phyloP scores from a whole-genome alignment of 1,140 invertebrate species.

The Tyrophagus putrescentiae region DNA sequence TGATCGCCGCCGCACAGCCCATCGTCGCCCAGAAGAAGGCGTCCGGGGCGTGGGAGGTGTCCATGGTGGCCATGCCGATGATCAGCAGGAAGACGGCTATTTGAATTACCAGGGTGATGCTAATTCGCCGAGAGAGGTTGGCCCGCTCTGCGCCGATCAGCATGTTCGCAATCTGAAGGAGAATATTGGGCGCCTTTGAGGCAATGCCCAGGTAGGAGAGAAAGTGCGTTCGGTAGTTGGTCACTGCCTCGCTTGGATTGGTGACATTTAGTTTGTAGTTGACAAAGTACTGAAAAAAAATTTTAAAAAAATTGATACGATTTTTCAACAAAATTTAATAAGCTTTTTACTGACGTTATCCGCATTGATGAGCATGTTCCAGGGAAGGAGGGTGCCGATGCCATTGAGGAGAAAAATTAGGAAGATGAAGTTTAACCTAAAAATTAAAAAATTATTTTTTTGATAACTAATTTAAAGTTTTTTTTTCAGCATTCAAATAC shows the following conservation, averaged over 20 bases:
- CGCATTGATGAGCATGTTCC: slow-evolving; percentile 98
- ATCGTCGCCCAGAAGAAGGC: slow-evolving; percentile 83
- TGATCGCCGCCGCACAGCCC: slow-evolving; percentile 65
- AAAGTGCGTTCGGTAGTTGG: slow-evolving; percentile 15
- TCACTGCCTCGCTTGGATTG: not conserved
- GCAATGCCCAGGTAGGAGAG: slow-evolving; percentile 18
- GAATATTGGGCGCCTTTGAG: slow-evolving; percentile 20
- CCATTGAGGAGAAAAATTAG: slow-evolving; percentile 82
- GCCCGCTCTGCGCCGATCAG: slow-evolving; percentile 22
- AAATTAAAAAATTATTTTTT: slow-evolving; percentile 29
- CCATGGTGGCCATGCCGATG: slow-evolving; percentile 74
- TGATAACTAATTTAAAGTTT: no score
- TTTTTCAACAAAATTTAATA: no score
- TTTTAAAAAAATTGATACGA: not conserved
- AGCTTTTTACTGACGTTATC: slow-evolving; percentile 35
- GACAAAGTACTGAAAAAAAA: slow-evolving; percentile 17
- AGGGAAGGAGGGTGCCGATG: slow-evolving; percentile 84
- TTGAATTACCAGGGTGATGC: slow-evolving; percentile 73
- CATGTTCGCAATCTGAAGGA: slow-evolving; percentile 18
- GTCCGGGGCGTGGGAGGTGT: slow-evolving; percentile 59
- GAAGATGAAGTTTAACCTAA: slow-evolving; percentile 42
- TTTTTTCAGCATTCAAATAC: no score
- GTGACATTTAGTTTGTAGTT: slow-evolving; percentile 15
- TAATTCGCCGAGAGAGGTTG: slow-evolving; percentile 67
- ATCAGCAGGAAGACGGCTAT: slow-evolving; percentile 78